phyloP scores from a whole-genome alignment of 2,113 vertebrate genomes.

The Neoarius graeffei region DNA sequence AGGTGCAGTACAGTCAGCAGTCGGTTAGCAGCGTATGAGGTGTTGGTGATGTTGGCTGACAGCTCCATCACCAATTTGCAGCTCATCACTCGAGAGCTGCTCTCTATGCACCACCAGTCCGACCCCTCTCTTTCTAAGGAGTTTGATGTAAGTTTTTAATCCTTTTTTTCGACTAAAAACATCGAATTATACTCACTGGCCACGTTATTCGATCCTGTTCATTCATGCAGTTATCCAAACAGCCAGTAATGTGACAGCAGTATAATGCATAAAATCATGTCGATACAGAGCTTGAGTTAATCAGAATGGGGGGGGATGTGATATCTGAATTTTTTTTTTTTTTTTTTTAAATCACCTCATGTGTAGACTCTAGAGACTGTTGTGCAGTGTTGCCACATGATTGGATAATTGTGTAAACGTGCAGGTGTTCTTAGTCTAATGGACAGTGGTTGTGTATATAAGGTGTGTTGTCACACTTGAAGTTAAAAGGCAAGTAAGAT shows the following conservation, averaged over 20 bases:
- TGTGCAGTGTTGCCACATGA: neutral
- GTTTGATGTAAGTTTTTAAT: constrained; percentile 84
- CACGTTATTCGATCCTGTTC: neutral
- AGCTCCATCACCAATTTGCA: constrained; percentile 92
- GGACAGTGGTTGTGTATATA: neutral
- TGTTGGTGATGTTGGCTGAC: constrained; percentile 97
- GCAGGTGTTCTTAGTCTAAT: neutral
- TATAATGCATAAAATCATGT: neutral
- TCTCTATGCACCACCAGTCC: constrained; percentile 96
- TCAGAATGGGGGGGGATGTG: neutral
- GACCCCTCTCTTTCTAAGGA: constrained; percentile 97
- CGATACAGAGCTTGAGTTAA: neutral
- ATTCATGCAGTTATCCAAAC: neutral
- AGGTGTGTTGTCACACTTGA: neutral
- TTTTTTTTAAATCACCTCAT: too few relatives aligned
- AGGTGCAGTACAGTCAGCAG: constrained; percentile 97
- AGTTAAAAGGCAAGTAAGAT: neutral
- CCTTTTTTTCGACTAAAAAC: neutral
- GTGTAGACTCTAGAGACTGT: neutral
- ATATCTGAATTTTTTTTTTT: neutral
- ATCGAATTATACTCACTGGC: too few relatives aligned
- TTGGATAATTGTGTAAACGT: neutral
- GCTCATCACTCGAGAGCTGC: constrained; percentile 89
- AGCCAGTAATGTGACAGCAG: neutral
- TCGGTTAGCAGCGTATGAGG: constrained; percentile 94